These are phyloP conservation scores for Prinia subflava DNA, from an alignment of 2,113 vertebrate genomes.

Conservation along the genomic window DNA sequence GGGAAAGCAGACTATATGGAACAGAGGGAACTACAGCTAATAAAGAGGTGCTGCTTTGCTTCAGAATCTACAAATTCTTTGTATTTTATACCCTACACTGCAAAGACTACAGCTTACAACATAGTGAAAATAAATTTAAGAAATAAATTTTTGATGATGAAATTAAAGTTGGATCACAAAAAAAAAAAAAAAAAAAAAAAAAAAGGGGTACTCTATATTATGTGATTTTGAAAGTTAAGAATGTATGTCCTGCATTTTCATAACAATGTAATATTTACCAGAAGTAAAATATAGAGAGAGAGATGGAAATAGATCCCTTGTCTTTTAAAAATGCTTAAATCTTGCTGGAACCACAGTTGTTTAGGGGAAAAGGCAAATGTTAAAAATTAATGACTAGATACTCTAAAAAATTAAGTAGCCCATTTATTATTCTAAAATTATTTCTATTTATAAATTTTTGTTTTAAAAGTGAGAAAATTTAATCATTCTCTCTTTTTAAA, in stretches of 20 bases:
- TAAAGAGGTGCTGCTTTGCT: neutral
- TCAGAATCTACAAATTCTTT: neutral
- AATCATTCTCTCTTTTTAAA: rapidly evolving
- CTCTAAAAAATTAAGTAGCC: neutral
- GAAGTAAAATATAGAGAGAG: neutral
- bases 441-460: neutral
- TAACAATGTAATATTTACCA: neutral
- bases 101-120: neutral
- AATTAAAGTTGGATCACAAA: neutral
- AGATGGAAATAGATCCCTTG: neutral
- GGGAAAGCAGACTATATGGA: neutral
- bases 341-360: neutral
- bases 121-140: neutral
- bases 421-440: neutral
- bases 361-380: neutral
- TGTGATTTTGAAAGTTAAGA: neutral
- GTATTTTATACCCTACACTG: neutral
- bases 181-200: neutral
- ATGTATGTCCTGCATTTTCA: neutral
- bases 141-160: neutral
- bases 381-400: neutral
- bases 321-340: neutral
- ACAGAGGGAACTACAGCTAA: neutral
- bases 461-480: neutral
- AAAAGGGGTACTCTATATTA: neutral